Base-by-base conservation (phyloP, 2,113 vertebrate species). In the Neogobius melanostomus region DNA sequence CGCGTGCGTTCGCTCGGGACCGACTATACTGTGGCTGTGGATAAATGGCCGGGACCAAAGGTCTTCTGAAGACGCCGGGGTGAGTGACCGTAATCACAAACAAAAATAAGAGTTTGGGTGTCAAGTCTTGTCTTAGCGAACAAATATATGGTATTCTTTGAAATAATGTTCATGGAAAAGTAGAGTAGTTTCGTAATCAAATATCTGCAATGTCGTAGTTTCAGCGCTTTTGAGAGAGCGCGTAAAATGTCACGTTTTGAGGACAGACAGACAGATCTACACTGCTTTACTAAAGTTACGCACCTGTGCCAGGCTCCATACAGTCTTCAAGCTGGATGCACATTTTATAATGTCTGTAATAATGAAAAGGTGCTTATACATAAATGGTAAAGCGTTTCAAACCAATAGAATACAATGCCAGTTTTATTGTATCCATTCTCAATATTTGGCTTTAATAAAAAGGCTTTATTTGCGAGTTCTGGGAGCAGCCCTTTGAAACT, bases 41-140 rank as follows among this genome's bases (percentile, higher is more conserved):
- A 65, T 62, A 79, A 71, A 92, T 92, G 91, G 88, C 91, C 51
- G 90, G 89, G 21, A 87, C 88, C 63, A 90, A 91, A 88, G 87
- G 89, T 81, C 88, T 92, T 77, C 83, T 92, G 79, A 89, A 91
- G 72, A 91, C 73, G 42, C 87, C 89, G 68, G 90, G 92, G 91
- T 92, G 85, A 74, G 4, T 3, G 42, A 60, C 50, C 4, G 61
- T 36, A 5, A 62, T 17, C 46, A 10, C 17, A 62, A 4, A 47
- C 14, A n/a, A 15, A 15, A 16, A 6, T n/a, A 36, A 36, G 28
- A 36, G 28, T 36, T 36, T 36, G 3, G 28, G 28, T 36, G 28
- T 2, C 28, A 36, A 4, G 28, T 5, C 28, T 36, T 36, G 28
- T 36, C 28, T 36, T 5, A 36, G 28, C 28, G 28, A 36, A 36